Percentiles rank a stretch among this genome's conserved stretches.
Evolutionary conservation across 2,113 vertebrate species (phyloP).

Genomic region (Planiliza haematocheilus): DNA sequence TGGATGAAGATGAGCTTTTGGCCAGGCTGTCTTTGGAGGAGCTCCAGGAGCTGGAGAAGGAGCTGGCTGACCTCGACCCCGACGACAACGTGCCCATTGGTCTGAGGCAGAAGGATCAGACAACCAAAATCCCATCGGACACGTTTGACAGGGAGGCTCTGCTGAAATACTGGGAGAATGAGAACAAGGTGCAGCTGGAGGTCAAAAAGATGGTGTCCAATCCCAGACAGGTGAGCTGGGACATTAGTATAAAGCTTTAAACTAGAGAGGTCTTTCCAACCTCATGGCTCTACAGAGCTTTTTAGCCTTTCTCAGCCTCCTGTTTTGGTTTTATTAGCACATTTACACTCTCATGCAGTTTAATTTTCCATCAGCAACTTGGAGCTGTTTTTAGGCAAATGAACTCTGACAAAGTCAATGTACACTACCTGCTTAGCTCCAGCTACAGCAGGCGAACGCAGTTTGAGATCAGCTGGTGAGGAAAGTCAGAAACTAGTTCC

Average conservation of each 20-base stretch:
- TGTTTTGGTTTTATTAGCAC: no score
- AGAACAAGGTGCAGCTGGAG: conserved; percentile 87
- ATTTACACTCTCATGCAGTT: no score
- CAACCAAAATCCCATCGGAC: conserved; percentile 86
- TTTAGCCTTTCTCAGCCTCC: no score
- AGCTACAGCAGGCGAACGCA: no score
- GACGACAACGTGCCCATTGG: conserved; percentile 87
- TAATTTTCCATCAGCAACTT: no score
- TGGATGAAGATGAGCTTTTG: conserved; percentile 91
- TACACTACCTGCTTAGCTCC: no score
- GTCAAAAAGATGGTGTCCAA: conserved; percentile 72
- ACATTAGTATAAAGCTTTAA: not conserved
- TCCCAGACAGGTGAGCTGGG: conserved; percentile 50
- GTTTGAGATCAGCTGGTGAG: no score
- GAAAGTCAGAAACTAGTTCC: no score
- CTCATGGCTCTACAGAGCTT: no score
- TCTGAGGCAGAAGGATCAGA: conserved; percentile 91
- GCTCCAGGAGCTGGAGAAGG: conserved; percentile 90
- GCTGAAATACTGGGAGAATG: conserved; percentile 92
- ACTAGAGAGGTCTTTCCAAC: no score
- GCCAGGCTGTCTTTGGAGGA: conserved; percentile 90
- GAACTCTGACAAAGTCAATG: no score
- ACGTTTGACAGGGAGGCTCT: conserved; percentile 88
- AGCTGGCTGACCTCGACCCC: conserved; percentile 88
- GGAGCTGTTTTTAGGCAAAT: no score